A percentile compares a stretch with the other conserved stretches of the same genome.
These are phyloP conservation scores for Hydropsyche betteni DNA, from an alignment of 2,888 invertebrate genomes.

Conservation along the genomic window DNA sequence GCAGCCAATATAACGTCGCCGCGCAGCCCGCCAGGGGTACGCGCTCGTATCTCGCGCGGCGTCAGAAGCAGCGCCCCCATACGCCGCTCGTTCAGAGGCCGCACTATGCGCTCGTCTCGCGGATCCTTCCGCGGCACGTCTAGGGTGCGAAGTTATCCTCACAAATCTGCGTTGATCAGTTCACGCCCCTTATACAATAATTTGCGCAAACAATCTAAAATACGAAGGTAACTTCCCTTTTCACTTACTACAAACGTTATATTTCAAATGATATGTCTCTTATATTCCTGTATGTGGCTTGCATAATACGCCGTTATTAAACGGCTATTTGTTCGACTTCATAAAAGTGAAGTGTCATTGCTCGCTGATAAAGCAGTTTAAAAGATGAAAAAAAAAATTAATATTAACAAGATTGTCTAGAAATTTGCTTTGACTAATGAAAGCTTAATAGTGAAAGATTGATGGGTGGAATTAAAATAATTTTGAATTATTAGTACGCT, in stretches of 20 bases:
- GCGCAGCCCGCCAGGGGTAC: constrained; percentile 58
- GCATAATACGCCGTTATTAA: constrained; percentile 1
- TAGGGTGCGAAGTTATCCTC: constrained; percentile 63
- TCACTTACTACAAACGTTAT: constrained; percentile 46
- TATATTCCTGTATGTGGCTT: constrained; percentile 31
- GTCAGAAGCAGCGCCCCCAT: constrained; percentile 60
- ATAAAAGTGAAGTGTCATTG: constrained; percentile 45
- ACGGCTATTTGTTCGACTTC: constrained; percentile 21
- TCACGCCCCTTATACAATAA: constrained; percentile 58
- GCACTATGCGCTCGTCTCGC: constrained; percentile 66
- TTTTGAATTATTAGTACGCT: constrained; percentile 48
- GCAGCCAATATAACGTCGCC: constrained; percentile 66
- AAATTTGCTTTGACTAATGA: too few species aligned
- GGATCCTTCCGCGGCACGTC: constrained; percentile 67
- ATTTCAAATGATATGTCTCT: constrained; percentile 10
- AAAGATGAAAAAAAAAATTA: too few species aligned
- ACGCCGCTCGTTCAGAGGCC: constrained; percentile 66
- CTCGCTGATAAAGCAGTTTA: constrained; percentile 7
- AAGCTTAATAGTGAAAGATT: too few species aligned
- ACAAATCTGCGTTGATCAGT: constrained; percentile 52
- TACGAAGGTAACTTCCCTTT: constrained; percentile 63
- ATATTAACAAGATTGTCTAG: too few species aligned
- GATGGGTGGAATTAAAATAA: background rate
- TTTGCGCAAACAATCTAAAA: constrained; percentile 63
- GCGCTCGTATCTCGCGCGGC: constrained; percentile 58